A percentile compares a stretch with the other conserved stretches of the same genome.
These are phyloP conservation scores for Auanema sp. DNA, from an alignment of 2,888 invertebrate genomes.

Conservation along the genomic window DNA sequence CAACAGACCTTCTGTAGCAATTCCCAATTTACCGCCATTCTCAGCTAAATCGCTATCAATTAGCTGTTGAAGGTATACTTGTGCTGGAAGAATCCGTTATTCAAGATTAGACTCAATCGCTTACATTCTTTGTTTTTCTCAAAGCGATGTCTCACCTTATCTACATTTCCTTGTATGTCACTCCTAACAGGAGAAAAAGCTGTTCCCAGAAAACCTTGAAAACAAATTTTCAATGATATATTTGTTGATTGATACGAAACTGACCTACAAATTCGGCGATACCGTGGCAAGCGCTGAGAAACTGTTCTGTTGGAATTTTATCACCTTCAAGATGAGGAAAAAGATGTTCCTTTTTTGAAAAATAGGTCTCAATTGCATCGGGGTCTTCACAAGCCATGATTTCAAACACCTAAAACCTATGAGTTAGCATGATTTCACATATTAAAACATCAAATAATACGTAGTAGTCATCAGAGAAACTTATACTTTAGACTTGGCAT, in stretches of 20 bases:
- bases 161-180: constrained; percentile 61
- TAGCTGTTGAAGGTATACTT: constrained; percentile 50
- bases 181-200: constrained; percentile 54
- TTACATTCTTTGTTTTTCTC: constrained; percentile 39
- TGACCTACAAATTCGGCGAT: constrained; percentile 62
- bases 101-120: not conserved
- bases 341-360: constrained; percentile 51
- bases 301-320: constrained; percentile 60
- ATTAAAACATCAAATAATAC: not conserved
- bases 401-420: not conserved
- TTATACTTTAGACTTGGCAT: no score
- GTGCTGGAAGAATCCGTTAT: constrained; percentile 21
- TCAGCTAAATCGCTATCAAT: constrained; percentile 57
- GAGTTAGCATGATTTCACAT: not conserved
- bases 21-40: constrained; percentile 54
- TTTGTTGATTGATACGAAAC: constrained; percentile 8
- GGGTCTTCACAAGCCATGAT: constrained; percentile 23
- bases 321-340: constrained; percentile 57
- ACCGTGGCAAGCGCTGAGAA: constrained; percentile 61
- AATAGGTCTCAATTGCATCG: constrained; percentile 46
- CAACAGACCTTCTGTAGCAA: constrained; percentile 60
- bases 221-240: not conserved
- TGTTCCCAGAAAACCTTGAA: constrained; percentile 52
- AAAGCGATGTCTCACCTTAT: constrained; percentile 50
- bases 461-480: no score